Percentiles rank a stretch among this genome's conserved stretches.
Evolutionary conservation across 2,797 vertebrate species (phyloP).

Genomic region (Lithobates pipiens): DNA sequence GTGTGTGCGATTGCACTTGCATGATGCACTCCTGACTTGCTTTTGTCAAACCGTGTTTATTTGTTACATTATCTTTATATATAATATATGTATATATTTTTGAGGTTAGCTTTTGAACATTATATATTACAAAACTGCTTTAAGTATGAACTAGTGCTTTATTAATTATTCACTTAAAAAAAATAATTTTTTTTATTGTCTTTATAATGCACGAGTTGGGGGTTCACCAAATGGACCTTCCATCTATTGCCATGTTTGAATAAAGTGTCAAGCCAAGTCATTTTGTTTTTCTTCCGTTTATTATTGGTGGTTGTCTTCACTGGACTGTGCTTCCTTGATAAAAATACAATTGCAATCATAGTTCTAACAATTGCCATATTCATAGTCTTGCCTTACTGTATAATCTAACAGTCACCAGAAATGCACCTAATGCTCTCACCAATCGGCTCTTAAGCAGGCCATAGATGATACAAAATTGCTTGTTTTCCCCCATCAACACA

Average conservation of each 20-base stretch:
- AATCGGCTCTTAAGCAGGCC: too few species aligned
- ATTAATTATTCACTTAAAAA: constrained; percentile 34
- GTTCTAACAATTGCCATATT: too few species aligned
- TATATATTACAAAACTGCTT: constrained; percentile 37
- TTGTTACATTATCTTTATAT: constrained; percentile 54
- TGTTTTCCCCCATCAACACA: too few species aligned
- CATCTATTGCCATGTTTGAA: constrained; percentile 6
- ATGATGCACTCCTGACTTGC: constrained; percentile 47
- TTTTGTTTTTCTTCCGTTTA: not conserved
- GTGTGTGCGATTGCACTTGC: constrained; percentile 28
- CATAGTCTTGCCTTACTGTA: too few species aligned
- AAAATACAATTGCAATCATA: too few species aligned
- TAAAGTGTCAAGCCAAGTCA: not conserved
- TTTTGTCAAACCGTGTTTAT: constrained; percentile 29
- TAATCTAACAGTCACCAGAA: too few species aligned
- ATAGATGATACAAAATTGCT: too few species aligned
- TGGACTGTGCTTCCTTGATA: too few species aligned
- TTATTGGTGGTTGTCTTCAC: not conserved
- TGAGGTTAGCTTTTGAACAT: constrained; percentile 38
- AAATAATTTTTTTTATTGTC: constrained; percentile 8
- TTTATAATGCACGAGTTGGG: not conserved
- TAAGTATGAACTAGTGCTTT: constrained; percentile 40
- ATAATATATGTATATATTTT: constrained; percentile 53
- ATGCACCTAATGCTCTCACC: too few species aligned
- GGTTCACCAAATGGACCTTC: not conserved